Conservation (phyloP, 2,113 vertebrate genomes). For the Vidua chalybeata region DNA sequence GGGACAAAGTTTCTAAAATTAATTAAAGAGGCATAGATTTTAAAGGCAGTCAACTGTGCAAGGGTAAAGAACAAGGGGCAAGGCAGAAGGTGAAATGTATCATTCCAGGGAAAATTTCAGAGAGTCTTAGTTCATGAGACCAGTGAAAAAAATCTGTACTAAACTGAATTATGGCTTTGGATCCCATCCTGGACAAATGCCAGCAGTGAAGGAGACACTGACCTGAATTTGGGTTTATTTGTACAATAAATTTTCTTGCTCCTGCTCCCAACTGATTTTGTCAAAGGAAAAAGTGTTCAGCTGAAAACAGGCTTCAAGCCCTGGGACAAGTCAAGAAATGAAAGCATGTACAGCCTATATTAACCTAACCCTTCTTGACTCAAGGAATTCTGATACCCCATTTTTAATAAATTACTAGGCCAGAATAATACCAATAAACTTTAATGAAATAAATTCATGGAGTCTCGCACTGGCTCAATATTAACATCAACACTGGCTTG, state of each 20-base stretch:
- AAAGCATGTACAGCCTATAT: accelerated
- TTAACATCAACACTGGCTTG: background rate
- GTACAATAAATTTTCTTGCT: background rate
- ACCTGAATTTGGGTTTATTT: constrained; percentile 28
- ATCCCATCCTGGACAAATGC: background rate
- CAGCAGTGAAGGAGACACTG: constrained; percentile 28
- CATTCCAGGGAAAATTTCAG: constrained; percentile 21
- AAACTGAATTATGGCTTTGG: constrained; percentile 10
- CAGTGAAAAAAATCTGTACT: background rate
- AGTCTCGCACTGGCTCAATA: background rate
- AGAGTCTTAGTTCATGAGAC: background rate
- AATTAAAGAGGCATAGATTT: constrained; percentile 12
- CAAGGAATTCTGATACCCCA: background rate
- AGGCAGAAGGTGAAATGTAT: constrained; percentile 14
- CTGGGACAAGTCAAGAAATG: background rate
- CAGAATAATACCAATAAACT: background rate
- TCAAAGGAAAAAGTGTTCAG: background rate
- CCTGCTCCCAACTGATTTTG: background rate
- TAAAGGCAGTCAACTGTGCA: constrained; percentile 12
- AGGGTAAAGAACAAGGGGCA: constrained; percentile 8
- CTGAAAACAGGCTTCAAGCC: background rate
- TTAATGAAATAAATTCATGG: background rate
- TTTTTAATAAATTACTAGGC: background rate
- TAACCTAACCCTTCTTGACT: background rate
- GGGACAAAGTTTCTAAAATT: constrained; percentile 17